These are phyloP conservation scores for Eptesicus fuscus DNA, from an alignment of 2,113 vertebrate genomes.

Conservation along the genomic window DNA sequence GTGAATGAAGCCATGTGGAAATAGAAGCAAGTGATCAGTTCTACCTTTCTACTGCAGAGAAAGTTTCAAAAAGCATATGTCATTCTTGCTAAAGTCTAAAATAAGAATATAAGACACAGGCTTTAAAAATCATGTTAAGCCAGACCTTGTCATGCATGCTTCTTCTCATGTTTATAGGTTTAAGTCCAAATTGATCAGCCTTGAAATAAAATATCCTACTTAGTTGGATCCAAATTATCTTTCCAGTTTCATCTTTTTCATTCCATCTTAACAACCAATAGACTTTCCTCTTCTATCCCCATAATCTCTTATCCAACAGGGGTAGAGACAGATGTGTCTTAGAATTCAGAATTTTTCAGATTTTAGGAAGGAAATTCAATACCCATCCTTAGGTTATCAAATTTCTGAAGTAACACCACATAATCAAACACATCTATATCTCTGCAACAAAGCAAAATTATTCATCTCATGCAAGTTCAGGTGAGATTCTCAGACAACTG, in stretches of 20 bases:
- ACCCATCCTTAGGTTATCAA: background rate
- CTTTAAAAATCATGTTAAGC: background rate
- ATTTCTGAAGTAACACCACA: background rate
- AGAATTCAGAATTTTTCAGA: background rate
- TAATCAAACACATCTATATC: background rate
- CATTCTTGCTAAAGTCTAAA: background rate
- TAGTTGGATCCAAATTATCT: background rate
- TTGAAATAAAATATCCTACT: background rate
- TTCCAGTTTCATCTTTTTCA: background rate
- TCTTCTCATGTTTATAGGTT: background rate
- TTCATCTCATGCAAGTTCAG: background rate
- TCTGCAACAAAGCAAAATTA: background rate
- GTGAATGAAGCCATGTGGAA: background rate
- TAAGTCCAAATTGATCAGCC: background rate
- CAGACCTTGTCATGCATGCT: background rate
- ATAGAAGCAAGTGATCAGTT: background rate
- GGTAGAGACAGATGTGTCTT: background rate
- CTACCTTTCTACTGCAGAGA: background rate
- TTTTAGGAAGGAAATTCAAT: background rate
- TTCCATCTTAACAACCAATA: background rate
- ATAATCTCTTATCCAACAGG: background rate
- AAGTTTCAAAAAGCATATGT: background rate
- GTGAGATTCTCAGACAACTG: background rate
- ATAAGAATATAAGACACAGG: background rate
- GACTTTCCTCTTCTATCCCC: background rate